Conservation (phyloP, 2,113 vertebrate genomes). For the Pycnonotus jocosus region DNA sequence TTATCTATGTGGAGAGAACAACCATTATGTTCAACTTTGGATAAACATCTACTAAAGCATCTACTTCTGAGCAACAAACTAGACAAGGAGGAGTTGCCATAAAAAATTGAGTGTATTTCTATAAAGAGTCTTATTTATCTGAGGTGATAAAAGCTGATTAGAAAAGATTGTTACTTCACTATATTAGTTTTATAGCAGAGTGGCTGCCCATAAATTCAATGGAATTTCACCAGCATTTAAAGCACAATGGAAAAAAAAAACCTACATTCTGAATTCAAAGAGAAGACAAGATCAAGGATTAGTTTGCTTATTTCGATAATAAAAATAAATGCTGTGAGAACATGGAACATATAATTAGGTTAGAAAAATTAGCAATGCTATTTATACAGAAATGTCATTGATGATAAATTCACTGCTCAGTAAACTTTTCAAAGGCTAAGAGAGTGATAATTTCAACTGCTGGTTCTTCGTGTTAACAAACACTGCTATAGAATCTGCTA, state of each 20-base stretch:
- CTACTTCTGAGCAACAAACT: neutral
- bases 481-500: neutral
- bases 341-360: neutral
- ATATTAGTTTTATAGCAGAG: neutral
- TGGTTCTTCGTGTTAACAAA: neutral
- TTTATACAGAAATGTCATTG: neutral
- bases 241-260: neutral
- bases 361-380: neutral
- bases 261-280: neutral
- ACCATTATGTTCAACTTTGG: neutral
- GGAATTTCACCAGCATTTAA: neutral
- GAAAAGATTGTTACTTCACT: neutral
- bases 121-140: conserved; percentile 3
- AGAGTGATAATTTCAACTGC: neutral
- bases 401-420: neutral
- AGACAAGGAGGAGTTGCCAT: neutral
- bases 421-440: neutral
- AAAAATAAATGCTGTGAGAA: neutral
- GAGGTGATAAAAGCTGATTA: neutral
- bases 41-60: neutral
- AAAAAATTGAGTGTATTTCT: neutral
- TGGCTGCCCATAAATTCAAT: neutral
- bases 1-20: neutral
- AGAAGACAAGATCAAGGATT: neutral
- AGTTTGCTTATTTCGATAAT: neutral